Evolutionary conservation across 2,888 invertebrate genomes (phyloP).

Genomic region (Muschampia plurimacula): DNA sequence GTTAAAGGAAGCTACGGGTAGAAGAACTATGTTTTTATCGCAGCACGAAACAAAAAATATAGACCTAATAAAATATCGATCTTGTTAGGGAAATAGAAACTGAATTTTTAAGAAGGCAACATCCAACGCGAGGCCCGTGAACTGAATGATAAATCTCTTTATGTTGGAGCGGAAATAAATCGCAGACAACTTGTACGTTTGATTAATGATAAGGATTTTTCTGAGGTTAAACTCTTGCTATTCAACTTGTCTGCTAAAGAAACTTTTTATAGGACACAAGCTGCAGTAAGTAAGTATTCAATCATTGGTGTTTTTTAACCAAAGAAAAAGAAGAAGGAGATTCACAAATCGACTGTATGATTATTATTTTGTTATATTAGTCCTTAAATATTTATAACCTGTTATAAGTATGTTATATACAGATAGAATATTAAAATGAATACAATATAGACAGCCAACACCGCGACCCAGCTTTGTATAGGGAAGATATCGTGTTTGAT

Average conservation of each 20-base stretch:
- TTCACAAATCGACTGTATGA: too few species aligned
- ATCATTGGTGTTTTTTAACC: too few species aligned
- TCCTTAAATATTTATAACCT: too few species aligned
- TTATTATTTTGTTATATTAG: too few species aligned
- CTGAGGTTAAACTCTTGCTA: slow-evolving; percentile 5
- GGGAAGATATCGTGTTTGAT: too few species aligned
- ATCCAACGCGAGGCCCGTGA: slow-evolving; percentile 2
- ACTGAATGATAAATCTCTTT: slow-evolving; percentile 37
- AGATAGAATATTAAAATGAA: too few species aligned
- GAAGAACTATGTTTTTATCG: not conserved
- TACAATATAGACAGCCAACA: too few species aligned
- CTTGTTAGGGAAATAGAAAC: slow-evolving; percentile 22
- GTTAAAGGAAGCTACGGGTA: too few species aligned
- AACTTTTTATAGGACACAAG: not conserved
- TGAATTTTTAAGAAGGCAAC: slow-evolving; percentile 25
- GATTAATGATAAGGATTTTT: slow-evolving; percentile 39
- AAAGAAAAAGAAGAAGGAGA: too few species aligned
- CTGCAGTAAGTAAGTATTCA: not conserved
- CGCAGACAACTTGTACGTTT: slow-evolving; percentile 37
- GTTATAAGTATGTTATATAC: too few species aligned
- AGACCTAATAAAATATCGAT: slow-evolving; percentile 7
- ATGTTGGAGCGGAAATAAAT: slow-evolving; percentile 37
- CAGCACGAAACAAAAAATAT: not conserved
- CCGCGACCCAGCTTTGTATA: too few species aligned
- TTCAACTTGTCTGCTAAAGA: not conserved